Base-by-base conservation (phyloP, 2,113 vertebrate genomes). In the Athene noctua region DNA sequence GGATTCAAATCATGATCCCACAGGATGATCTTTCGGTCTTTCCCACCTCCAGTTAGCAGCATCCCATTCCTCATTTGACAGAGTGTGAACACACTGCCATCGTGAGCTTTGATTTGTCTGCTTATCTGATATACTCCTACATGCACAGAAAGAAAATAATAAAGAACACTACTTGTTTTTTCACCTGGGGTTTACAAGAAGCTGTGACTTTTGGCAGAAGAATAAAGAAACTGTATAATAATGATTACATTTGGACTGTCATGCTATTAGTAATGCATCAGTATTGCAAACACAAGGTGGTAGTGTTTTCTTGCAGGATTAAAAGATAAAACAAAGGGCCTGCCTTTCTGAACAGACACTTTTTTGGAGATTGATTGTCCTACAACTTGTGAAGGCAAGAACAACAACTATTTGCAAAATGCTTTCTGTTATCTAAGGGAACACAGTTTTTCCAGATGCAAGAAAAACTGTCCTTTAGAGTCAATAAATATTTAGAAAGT, bases 11-110 rank as follows among this genome's bases (percentile, higher is more conserved):
- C 98, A 40, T 99, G 99, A 98, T 99, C 99, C 99, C 99, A 99
- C 57, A 99, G 97, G 92, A 99, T 98, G 94, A 99, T 98, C 93
- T 99, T 99, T 72, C 99, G 96, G 98, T 99, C 99, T 88, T 99
- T 99, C 25, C 99, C 99, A 55, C 99, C 99, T 97, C 99, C 99
- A 13, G 99, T 99, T 91, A 99, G 97, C 96, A 99, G 97, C 94
- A 98, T 98, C 12, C 99, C 99, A 26, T 98, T 99, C 97, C 99
- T 99, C 99, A 99, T 98, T 74, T 99, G 99, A 96, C 99, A 99
- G 93, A 99, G 97, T 13, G 99, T 99, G 95, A 99, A 99, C 57
- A 99, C 99, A n/a, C 99, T 99, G 96, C 99, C 99, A 63, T 99
- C 99, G 0, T 99, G 99, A 94, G 98, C 99, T 98, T 99, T 99